A percentile compares a stretch with the other conserved stretches of the same genome.
Evolutionary conservation across 2,888 invertebrate genomes (phyloP).

Genomic region (Sphinx pinastri): DNA sequence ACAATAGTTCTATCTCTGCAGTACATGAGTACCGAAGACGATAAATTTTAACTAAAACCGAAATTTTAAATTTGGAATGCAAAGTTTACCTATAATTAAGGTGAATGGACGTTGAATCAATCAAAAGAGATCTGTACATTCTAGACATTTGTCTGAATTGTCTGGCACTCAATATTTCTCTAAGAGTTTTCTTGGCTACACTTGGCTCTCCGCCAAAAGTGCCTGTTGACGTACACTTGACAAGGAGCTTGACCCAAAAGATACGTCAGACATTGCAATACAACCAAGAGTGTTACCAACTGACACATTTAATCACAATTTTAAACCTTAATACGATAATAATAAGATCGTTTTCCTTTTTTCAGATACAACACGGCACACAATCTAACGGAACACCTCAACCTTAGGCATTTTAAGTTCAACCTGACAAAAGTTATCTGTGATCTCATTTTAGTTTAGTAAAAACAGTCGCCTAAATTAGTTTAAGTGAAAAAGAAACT

Average conservation of each 20-base stretch:
- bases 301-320: constrained; percentile 16
- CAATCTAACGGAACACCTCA: constrained; percentile 69
- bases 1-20: neutral
- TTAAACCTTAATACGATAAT: constrained; percentile 25
- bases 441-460: constrained; percentile 77
- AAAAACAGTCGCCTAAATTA: constrained; percentile 65
- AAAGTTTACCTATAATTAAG: constrained; percentile 18
- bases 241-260: constrained; percentile 75
- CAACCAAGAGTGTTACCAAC: constrained; percentile 27
- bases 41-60: neutral
- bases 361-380: constrained; percentile 71
- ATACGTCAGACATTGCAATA: constrained; percentile 54
- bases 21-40: neutral
- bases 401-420: constrained; percentile 70
- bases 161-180: constrained; percentile 61
- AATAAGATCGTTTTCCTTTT: constrained; percentile 43
- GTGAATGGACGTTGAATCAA: constrained; percentile 20
- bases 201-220: constrained; percentile 70
- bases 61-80: neutral
- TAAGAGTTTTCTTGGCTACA: constrained; percentile 57
- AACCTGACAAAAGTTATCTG: constrained; percentile 80
- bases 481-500: constrained; percentile 50
- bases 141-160: constrained; percentile 49
- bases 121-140: constrained; percentile 27
- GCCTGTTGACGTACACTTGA: constrained; percentile 70